Evolutionary conservation across 2,113 vertebrate species (phyloP).

Genomic region (Myiagra hebetior): DNA sequence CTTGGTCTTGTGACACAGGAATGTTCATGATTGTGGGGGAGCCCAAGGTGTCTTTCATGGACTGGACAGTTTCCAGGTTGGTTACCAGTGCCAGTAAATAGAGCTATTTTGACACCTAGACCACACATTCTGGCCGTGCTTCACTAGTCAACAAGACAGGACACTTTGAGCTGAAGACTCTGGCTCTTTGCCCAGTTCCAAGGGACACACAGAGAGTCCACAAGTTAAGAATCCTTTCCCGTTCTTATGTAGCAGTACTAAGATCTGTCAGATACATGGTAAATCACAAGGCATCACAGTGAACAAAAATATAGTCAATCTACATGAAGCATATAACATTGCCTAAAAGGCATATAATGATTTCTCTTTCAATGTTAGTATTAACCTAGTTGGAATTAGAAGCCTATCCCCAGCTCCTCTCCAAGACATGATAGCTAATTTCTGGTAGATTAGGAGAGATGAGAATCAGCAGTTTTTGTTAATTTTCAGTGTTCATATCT

Average conservation of each 20-base stretch:
- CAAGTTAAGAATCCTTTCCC: neutral
- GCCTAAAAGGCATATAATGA: neutral
- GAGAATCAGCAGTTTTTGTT: neutral
- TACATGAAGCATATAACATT: neutral
- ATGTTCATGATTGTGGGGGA: neutral
- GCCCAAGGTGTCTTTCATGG: neutral
- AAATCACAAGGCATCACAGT: neutral
- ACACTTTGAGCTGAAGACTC: neutral
- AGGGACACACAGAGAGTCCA: neutral
- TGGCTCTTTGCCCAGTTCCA: neutral
- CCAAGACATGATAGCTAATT: neutral
- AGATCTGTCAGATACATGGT: neutral
- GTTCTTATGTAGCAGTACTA: neutral
- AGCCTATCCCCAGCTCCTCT: neutral
- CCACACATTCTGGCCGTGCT: neutral
- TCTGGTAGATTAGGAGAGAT: neutral
- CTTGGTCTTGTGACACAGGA: neutral
- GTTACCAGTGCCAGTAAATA: neutral
- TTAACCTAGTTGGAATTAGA: constrained; percentile 1
- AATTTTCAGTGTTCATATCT: neutral
- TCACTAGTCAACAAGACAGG: neutral
- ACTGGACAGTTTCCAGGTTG: neutral
- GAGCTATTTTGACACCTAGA: neutral
- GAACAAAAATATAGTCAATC: neutral
- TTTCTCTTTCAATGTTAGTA: constrained; percentile 32